phyloP scores from a whole-genome alignment of 2,888 invertebrate species.

The Melinopterus prodromus region DNA sequence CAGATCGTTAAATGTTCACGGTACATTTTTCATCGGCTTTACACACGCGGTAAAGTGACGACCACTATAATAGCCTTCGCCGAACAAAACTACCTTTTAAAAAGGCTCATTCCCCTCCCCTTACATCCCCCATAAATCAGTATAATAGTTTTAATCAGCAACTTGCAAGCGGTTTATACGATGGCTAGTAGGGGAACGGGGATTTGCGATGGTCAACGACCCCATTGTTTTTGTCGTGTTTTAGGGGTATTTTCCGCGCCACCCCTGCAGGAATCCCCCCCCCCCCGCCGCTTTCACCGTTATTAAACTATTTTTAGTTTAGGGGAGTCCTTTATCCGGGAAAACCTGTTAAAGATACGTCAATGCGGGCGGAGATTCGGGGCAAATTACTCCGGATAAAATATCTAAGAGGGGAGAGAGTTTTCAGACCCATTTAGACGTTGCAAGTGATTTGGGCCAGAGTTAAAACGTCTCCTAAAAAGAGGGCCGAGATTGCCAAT shows the following conservation, averaged over 20 bases:
- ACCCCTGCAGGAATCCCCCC: neutral
- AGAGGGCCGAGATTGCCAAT: neutral
- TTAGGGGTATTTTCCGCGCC: neutral
- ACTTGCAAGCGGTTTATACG: conserved; percentile 10
- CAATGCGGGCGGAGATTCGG: neutral
- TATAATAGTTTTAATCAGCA: conserved; percentile 19
- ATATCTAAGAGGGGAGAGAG: conserved; percentile 4
- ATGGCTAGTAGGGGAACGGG: neutral
- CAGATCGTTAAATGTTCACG: neutral
- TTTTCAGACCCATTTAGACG: neutral
- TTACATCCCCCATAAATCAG: conserved; percentile 19
- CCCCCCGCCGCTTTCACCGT: neutral
- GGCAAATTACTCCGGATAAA: neutral
- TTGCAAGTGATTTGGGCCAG: neutral
- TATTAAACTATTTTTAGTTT: neutral
- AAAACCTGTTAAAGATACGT: neutral
- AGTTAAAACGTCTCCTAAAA: conserved; percentile 4
- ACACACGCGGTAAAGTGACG: no score
- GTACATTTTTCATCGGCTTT: neutral
- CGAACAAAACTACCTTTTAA: neutral
- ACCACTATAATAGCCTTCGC: neutral
- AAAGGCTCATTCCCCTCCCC: neutral
- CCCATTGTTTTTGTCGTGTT: conserved; percentile 22
- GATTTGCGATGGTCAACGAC: conserved; percentile 6
- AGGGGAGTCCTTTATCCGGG: neutral